A percentile compares a stretch with the other conserved stretches of the same genome.
These are phyloP conservation scores for Ondatra zibethicus DNA, from an alignment of 2,113 vertebrate species.

Conservation along the genomic window DNA sequence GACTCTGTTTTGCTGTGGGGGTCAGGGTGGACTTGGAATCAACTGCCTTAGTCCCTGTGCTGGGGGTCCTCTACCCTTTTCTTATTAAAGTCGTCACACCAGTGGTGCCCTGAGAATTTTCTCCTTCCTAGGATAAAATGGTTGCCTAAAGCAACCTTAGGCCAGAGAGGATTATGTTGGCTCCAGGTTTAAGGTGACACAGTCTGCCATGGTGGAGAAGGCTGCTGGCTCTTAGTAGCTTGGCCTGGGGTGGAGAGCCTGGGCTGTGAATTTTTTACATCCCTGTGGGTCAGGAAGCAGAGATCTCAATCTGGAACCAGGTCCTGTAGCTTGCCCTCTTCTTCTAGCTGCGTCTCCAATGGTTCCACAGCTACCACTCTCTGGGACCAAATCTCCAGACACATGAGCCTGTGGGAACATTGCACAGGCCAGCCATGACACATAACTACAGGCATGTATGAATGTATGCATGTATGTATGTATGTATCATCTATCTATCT, in stretches of 20 bases:
- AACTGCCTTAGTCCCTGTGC: background rate
- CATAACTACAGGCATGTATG: background rate
- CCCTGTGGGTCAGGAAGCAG: background rate
- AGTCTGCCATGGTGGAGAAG: background rate
- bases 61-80: background rate
- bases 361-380: background rate
- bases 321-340: background rate
- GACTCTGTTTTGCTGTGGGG: background rate
- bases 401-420: too few relatives aligned
- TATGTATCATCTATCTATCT: rapidly evolving
- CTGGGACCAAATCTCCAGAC: background rate
- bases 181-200: background rate
- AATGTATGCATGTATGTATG: too few relatives aligned
- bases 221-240: background rate
- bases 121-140: background rate
- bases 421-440: too few relatives aligned
- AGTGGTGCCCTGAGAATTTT: background rate
- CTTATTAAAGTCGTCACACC: too few relatives aligned
- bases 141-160: background rate
- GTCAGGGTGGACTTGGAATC: background rate
- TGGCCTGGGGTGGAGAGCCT: background rate
- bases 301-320: background rate
- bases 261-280: background rate
- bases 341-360: background rate
- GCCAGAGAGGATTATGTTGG: background rate